phyloP scores from a whole-genome alignment of 1,140 invertebrate species.

The Orchesella cincta region DNA sequence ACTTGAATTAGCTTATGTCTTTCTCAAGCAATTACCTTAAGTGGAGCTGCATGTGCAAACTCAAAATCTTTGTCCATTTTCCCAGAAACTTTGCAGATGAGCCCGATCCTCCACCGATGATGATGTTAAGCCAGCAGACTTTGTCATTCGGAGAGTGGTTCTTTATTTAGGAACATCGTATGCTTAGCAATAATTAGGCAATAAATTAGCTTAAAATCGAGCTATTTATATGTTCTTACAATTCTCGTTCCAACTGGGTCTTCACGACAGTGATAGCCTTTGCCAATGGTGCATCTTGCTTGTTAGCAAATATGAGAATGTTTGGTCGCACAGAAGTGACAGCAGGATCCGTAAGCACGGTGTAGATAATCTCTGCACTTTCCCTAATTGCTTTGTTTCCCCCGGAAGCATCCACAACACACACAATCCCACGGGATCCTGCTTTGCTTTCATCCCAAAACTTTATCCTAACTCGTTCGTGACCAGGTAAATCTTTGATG shows the following conservation, averaged over 20 bases:
- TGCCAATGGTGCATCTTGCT: conserved; percentile 80
- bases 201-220: not conserved
- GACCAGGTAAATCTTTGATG: conserved; percentile 76
- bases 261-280: conserved; percentile 72
- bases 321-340: conserved; percentile 66
- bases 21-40: conserved; percentile 58
- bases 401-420: conserved; percentile 90
- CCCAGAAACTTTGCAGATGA: conserved; percentile 68
- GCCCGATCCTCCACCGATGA: conserved; percentile 68
- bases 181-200: not conserved
- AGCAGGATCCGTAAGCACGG: conserved; percentile 71
- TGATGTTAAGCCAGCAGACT: conserved; percentile 72
- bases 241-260: conserved; percentile 78
- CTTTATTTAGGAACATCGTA: conserved; percentile 57
- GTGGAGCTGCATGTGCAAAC: conserved; percentile 69
- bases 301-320: conserved; percentile 85
- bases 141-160: conserved; percentile 75
- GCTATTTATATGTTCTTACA: conserved; percentile 70
- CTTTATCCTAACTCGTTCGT: conserved; percentile 80
- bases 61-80: conserved; percentile 77
- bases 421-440: conserved; percentile 75
- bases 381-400: conserved; percentile 58
- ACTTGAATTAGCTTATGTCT: not conserved
- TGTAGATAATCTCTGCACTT: conserved; percentile 67
- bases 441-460: conserved; percentile 81